Base-by-base conservation (phyloP, 1,140 invertebrate genomes). In the Temnothorax nylanderi region DNA sequence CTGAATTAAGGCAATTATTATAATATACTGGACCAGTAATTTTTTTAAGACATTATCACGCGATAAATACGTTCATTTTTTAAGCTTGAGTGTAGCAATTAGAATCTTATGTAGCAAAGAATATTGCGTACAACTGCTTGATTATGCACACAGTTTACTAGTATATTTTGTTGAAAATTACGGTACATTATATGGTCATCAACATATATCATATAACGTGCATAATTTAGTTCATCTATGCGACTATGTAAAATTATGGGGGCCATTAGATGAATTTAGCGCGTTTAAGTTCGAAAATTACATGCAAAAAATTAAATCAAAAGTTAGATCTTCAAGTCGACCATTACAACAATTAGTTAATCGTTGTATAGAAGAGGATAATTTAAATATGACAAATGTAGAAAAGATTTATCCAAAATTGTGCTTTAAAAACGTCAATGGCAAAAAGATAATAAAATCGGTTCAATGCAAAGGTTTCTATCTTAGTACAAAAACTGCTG, bases 1-100 rank as follows among this genome's bases (percentile, higher is more conserved):
- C 85, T 8, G 87, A 88, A 60, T 90, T 84, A 32, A 64, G 80
- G 69, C 60, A 87, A 37, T 82, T 88, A 60, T 84, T 80, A 81
- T 74, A 86, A 49, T 88, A 90, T 16, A 84, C 77, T 11, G 85
- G 69, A 11, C 67, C 74, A 37, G 37, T 89, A 21, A 58, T 82
- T 16, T 65, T 87, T 51, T 69, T 58, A 21, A 21, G 10, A 49
- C 65, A 13, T 54, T 89, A 62, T 37, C 51, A 54, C 34, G 62
- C 5, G 34, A 85, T 32, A 60, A 80, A n/a, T 87, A 87, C 62
- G 1, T 80, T 44, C 65, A 89, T 64, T 89, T 87, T 81, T 65
- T 89, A 21, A 67, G 34, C 2, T 34, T 87, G 47, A 81, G 85
- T 51, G 78, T 89, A 71, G 85, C 69, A 37, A 85, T 87, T 41